Percentiles rank a stretch among this genome's conserved stretches.
Conservation (phyloP, 2,888 invertebrate genomes). For the Hypomecis punctinalis region DNA sequence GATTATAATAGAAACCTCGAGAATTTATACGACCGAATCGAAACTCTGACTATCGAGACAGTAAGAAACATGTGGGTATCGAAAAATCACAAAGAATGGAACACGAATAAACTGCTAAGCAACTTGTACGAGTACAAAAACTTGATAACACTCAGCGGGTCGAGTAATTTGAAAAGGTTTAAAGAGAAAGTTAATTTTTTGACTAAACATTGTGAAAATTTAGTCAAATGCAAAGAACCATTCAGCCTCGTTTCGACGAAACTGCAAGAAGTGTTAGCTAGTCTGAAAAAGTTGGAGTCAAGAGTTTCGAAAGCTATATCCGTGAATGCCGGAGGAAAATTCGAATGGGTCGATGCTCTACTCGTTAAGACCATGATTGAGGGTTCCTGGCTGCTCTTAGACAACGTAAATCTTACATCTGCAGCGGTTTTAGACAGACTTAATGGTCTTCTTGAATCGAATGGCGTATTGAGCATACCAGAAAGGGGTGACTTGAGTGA, state of each 20-base stretch:
- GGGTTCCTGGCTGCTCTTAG: constrained; percentile 94
- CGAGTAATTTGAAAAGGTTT: constrained; percentile 58
- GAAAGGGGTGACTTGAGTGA: constrained; percentile 95
- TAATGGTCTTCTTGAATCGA: constrained; percentile 97
- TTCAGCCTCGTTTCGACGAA: constrained; percentile 43
- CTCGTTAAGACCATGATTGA: constrained; percentile 93
- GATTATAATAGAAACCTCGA: constrained; percentile 91
- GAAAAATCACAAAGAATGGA: constrained; percentile 54
- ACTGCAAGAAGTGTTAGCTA: constrained; percentile 59
- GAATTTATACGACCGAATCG: constrained; percentile 85
- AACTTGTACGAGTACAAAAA: constrained; percentile 64
- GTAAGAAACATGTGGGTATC: constrained; percentile 77
- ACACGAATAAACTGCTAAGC: constrained; percentile 60
- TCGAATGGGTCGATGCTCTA: constrained; percentile 96
- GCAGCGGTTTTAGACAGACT: constrained; percentile 98
- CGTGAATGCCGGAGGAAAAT: constrained; percentile 93
- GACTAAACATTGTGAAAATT: constrained; percentile 58
- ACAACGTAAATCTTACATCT: constrained; percentile 98
- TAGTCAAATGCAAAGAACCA: constrained; percentile 50
- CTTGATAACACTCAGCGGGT: constrained; percentile 50
- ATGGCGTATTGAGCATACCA: constrained; percentile 94
- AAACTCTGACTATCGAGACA: constrained; percentile 80
- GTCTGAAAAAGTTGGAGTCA: constrained; percentile 67
- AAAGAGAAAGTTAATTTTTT: constrained; percentile 65
- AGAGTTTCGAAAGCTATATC: constrained; percentile 84